phyloP scores from a whole-genome alignment of 2,888 invertebrate species.

The Neocrepidodera transversa region DNA sequence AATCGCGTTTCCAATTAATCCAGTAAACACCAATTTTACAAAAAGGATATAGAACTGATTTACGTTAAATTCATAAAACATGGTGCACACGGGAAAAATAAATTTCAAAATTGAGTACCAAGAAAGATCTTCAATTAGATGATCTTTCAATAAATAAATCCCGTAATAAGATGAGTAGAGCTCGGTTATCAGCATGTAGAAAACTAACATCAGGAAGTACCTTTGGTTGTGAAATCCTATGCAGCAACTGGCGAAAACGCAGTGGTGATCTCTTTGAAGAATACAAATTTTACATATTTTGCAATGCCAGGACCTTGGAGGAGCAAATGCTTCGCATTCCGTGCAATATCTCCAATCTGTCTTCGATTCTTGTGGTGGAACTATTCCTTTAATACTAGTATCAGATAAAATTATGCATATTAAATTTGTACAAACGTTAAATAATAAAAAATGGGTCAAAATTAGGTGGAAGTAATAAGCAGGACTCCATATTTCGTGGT shows the following conservation, averaged over 20 bases:
- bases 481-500: slow-evolving; percentile 65
- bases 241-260: slow-evolving; percentile 88
- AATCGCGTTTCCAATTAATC: slow-evolving; percentile 72
- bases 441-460: slow-evolving; percentile 72
- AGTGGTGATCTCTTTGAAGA: slow-evolving; percentile 86
- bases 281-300: slow-evolving; percentile 83
- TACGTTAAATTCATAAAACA: slow-evolving; percentile 71
- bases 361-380: slow-evolving; percentile 61
- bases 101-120: slow-evolving; percentile 69
- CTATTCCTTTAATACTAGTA: slow-evolving; percentile 72
- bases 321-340: slow-evolving; percentile 75
- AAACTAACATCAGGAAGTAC: slow-evolving; percentile 80
- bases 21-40: slow-evolving; percentile 72
- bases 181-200: slow-evolving; percentile 76
- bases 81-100: slow-evolving; percentile 75
- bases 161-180: slow-evolving; percentile 75
- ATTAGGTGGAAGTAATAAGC: slow-evolving; percentile 67
- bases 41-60: slow-evolving; percentile 74
- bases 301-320: slow-evolving; percentile 93
- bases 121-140: slow-evolving; percentile 64
- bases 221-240: slow-evolving; percentile 87
- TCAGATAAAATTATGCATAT: slow-evolving; percentile 78
- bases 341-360: slow-evolving; percentile 80
- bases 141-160: slow-evolving; percentile 69
- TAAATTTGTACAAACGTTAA: slow-evolving; percentile 81